Percentiles rank a stretch among this genome's conserved stretches.
Evolutionary conservation across 1,140 invertebrate genomes (phyloP).

Genomic region (Leptestheria dahalacensis): DNA sequence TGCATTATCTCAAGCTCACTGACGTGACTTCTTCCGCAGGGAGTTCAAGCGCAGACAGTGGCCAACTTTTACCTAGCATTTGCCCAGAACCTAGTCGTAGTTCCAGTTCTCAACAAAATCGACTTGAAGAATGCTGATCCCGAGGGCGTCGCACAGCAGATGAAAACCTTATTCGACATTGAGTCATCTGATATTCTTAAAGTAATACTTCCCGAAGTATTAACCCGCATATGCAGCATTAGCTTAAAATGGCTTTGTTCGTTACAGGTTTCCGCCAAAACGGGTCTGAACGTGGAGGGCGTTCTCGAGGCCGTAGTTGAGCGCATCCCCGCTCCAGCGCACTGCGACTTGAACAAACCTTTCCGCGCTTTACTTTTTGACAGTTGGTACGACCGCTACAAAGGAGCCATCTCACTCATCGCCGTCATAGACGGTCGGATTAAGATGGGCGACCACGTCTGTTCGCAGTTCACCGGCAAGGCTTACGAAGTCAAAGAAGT

Average conservation of each 20-base stretch:
- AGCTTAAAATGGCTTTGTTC: constrained; percentile 15
- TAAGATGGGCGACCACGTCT: constrained; percentile 47
- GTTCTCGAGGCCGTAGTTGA: constrained; percentile 62
- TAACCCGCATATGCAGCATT: neutral
- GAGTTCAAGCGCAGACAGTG: constrained; percentile 93
- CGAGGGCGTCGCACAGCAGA: constrained; percentile 56
- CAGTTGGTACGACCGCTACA: constrained; percentile 80
- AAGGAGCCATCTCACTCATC: constrained; percentile 66
- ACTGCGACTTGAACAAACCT: constrained; percentile 35
- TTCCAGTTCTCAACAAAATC: constrained; percentile 94
- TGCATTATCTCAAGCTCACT: neutral
- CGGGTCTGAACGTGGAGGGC: constrained; percentile 58
- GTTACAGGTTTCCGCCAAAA: constrained; percentile 84
- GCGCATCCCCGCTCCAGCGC: constrained; percentile 54
- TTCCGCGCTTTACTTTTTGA: constrained; percentile 81
- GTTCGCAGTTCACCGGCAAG: constrained; percentile 46
- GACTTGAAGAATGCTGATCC: constrained; percentile 84
- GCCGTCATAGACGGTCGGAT: constrained; percentile 59
- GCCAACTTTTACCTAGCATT: constrained; percentile 91
- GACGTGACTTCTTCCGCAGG: constrained; percentile 27
- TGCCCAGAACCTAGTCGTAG: constrained; percentile 58
- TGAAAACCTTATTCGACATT: constrained; percentile 74
- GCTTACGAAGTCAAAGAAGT: constrained; percentile 63
- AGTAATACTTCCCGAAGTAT: constrained; percentile 28
- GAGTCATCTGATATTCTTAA: constrained; percentile 46